Evolutionary conservation across 2,113 vertebrate species (phyloP).

Genomic region (Etia nguti): DNA sequence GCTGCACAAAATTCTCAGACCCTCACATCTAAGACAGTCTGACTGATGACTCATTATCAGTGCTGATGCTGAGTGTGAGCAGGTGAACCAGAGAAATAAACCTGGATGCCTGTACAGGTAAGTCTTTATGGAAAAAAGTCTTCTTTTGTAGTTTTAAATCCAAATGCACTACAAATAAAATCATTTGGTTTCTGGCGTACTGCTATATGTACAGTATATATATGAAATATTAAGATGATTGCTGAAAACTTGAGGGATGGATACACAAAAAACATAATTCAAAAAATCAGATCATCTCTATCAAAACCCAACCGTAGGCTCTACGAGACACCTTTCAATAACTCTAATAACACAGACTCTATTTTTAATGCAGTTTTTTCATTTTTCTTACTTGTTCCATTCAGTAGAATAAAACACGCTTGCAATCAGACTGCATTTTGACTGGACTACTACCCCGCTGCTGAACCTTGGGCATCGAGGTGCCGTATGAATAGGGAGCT

Average conservation of each 20-base stretch:
- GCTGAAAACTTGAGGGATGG: background rate
- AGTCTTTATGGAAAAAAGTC: too few species aligned
- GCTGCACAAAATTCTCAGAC: background rate
- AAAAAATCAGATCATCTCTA: too few species aligned
- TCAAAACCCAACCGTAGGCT: background rate
- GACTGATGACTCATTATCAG: background rate
- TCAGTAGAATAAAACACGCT: background rate
- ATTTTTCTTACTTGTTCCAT: background rate
- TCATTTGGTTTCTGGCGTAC: background rate
- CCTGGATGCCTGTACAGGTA: background rate
- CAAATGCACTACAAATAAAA: background rate
- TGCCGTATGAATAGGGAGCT: fast-evolving
- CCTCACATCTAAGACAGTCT: background rate
- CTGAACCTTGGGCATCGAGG: background rate
- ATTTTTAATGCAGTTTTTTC: background rate
- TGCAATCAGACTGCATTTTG: background rate
- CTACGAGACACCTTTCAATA: background rate
- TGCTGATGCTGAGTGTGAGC: background rate
- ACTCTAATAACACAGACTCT: background rate
- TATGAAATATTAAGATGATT: too few species aligned
- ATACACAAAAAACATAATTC: background rate
- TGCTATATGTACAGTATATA: background rate
- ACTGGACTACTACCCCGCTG: background rate
- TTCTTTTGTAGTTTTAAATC: background rate
- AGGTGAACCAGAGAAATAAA: background rate